Evolutionary conservation across 1,140 invertebrate genomes (phyloP).

Genomic region (Ostrea edulis): DNA sequence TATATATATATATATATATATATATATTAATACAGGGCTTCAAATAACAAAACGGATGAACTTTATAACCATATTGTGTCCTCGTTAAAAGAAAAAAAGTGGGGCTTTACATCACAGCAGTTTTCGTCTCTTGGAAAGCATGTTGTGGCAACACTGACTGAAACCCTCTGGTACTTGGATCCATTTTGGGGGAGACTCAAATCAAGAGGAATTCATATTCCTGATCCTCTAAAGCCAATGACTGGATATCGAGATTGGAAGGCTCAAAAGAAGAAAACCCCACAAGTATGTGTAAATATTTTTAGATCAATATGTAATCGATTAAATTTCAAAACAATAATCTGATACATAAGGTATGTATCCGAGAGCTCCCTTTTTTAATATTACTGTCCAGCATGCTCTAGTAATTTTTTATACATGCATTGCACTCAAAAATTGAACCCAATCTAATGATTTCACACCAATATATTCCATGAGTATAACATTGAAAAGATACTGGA

Average conservation of each 20-base stretch:
- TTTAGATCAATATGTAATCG: neutral
- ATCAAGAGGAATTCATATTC: neutral
- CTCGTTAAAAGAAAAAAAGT: neutral
- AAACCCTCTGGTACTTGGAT: neutral
- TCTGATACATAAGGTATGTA: no score
- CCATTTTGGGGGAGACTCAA: neutral
- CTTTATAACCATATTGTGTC: constrained; percentile 2
- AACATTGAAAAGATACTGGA: no score
- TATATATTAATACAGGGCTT: constrained; percentile 1
- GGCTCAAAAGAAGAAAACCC: constrained; percentile 7
- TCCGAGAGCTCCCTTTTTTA: no score
- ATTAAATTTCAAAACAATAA: no score
- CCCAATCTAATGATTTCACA: no score
- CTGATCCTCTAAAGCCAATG: neutral
- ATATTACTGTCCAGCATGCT: no score
- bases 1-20: neutral
- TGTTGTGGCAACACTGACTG: neutral
- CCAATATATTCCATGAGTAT: no score
- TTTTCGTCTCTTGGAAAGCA: neutral
- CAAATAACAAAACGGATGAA: no score
- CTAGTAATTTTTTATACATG: no score
- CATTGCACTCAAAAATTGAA: no score
- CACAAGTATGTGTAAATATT: neutral
- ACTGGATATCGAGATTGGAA: constrained; percentile 10
- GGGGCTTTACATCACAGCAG: neutral